Evolutionary conservation across 2,888 invertebrate genomes (phyloP).

Genomic region (Ichneumoninae sp.): DNA sequence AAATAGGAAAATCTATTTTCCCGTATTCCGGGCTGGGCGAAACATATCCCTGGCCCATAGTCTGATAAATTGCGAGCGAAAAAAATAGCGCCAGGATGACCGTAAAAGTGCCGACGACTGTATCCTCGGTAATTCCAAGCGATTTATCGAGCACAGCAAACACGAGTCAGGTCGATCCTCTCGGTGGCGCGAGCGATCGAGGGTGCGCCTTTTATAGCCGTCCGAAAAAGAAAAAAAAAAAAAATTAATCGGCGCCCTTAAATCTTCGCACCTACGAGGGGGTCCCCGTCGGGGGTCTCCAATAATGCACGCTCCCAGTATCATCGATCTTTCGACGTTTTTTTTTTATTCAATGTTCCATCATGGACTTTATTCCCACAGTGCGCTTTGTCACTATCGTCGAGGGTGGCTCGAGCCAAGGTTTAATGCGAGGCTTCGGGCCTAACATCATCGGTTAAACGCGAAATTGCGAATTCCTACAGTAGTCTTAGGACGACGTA

Average conservation of each 20-base stretch:
- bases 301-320: slow-evolving; percentile 54
- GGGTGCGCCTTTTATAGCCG: slow-evolving; percentile 41
- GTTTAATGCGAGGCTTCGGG: background rate
- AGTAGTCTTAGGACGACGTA: slow-evolving; percentile 2
- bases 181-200: slow-evolving; percentile 15
- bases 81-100: background rate
- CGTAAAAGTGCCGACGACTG: background rate
- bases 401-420: background rate
- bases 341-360: slow-evolving; percentile 3
- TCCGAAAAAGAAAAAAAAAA: slow-evolving; percentile 23
- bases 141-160: background rate
- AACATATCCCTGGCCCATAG: background rate
- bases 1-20: background rate
- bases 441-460: background rate
- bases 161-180: background rate
- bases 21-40: background rate
- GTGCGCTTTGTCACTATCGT: slow-evolving; percentile 38
- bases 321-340: slow-evolving; percentile 52
- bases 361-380: slow-evolving; percentile 46
- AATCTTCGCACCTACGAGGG: slow-evolving; percentile 36
- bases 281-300: slow-evolving; percentile 17
- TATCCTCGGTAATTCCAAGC: background rate
- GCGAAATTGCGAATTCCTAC: slow-evolving; percentile 17
- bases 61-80: background rate
- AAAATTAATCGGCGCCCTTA: slow-evolving; percentile 60